Percentiles rank a stretch among this genome's conserved stretches.
phyloP scores from a whole-genome alignment of 2,888 invertebrate species.

The Portevinia maculata region DNA sequence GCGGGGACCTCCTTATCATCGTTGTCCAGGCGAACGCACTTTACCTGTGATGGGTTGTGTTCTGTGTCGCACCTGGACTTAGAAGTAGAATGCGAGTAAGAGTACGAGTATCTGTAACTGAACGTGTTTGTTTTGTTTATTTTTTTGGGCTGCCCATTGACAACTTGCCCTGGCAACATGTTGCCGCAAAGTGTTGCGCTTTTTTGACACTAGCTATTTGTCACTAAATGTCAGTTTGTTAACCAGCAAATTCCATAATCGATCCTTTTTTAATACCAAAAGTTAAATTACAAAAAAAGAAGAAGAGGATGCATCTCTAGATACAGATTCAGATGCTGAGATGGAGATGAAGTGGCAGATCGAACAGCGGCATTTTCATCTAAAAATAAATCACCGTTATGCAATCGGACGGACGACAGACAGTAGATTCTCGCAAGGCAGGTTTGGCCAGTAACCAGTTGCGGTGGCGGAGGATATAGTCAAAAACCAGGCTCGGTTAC shows the following conservation, averaged over 20 bases:
- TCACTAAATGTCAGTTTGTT: constrained; percentile 52
- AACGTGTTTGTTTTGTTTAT: constrained; percentile 4
- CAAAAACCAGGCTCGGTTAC: constrained; percentile 35
- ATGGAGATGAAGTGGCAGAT: constrained; percentile 44
- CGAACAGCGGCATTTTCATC: constrained; percentile 40
- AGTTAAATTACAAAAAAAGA: constrained; percentile 23
- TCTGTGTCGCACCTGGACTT: constrained; percentile 60
- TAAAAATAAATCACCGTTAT: constrained; percentile 69
- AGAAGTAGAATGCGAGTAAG: constrained; percentile 35
- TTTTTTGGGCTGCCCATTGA: not conserved
- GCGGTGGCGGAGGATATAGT: constrained; percentile 34
- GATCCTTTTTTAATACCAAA: constrained; percentile 48
- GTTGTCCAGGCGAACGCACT: constrained; percentile 55
- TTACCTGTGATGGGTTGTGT: constrained; percentile 42
- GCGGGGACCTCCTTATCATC: constrained; percentile 53
- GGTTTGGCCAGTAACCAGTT: constrained; percentile 21
- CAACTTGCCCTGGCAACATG: constrained; percentile 46
- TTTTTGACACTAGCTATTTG: constrained; percentile 41
- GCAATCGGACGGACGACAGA: constrained; percentile 52
- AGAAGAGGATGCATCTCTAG: constrained; percentile 12
- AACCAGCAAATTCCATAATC: constrained; percentile 62
- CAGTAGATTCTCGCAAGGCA: constrained; percentile 42
- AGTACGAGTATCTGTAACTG: constrained; percentile 49
- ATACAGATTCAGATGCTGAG: constrained; percentile 21
- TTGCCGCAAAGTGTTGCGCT: not conserved